phyloP scores from a whole-genome alignment of 2,888 invertebrate genomes.

The Cryptus viduatorius region DNA sequence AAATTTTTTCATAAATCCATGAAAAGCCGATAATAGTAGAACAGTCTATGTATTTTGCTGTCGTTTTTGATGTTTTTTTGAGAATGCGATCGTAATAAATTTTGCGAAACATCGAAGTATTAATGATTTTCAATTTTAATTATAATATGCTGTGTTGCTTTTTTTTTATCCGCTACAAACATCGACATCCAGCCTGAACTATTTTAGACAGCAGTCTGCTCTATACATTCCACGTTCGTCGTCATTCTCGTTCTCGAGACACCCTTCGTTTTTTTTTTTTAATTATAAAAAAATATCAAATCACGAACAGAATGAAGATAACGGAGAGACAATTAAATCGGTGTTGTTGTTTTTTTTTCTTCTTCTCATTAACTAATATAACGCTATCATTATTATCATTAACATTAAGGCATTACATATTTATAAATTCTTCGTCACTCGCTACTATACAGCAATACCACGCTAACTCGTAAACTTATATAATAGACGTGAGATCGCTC shows the following conservation, averaged over 20 bases:
- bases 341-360: conserved; percentile 46
- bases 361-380: conserved; percentile 78
- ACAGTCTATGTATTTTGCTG: not conserved
- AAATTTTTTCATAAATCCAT: not conserved
- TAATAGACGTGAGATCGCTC: conserved; percentile 84
- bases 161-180: conserved; percentile 82
- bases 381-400: conserved; percentile 83
- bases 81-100: conserved; percentile 15
- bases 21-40: not conserved
- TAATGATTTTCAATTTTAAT: conserved; percentile 84
- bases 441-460: conserved; percentile 82
- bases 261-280: conserved; percentile 54
- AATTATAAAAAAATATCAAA: conserved; percentile 80
- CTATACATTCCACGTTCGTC: conserved; percentile 74
- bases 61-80: not conserved
- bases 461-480: conserved; percentile 80
- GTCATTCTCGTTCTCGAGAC: conserved; percentile 67
- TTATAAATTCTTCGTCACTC: conserved; percentile 81
- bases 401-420: conserved; percentile 85
- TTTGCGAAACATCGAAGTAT: conserved; percentile 68
- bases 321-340: conserved; percentile 76
- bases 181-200: conserved; percentile 85
- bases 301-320: conserved; percentile 80
- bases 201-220: conserved; percentile 83
- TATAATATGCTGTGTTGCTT: conserved; percentile 82